A percentile compares a stretch with the other conserved stretches of the same genome.
These are phyloP conservation scores for Lomographa bimaculata DNA, from an alignment of 2,888 invertebrate species.

Conservation along the genomic window DNA sequence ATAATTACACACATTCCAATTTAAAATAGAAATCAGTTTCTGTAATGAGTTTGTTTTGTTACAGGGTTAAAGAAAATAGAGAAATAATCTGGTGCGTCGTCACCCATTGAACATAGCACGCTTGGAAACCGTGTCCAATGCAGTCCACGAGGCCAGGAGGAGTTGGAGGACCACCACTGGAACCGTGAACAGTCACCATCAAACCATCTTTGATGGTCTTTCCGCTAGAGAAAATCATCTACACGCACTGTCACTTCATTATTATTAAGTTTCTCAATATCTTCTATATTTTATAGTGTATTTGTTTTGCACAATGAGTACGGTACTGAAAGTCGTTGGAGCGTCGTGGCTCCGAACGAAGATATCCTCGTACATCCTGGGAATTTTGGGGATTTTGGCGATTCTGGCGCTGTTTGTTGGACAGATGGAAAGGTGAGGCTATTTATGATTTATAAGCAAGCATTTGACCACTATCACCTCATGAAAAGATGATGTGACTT, in stretches of 20 bases:
- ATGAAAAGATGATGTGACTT: too few species aligned
- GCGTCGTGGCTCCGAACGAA: constrained; percentile 91
- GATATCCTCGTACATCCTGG: constrained; percentile 88
- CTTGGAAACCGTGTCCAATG: constrained; percentile 58
- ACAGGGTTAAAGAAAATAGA: constrained; percentile 65
- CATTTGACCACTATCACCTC: too few species aligned
- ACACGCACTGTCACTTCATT: constrained; percentile 82
- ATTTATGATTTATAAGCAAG: too few species aligned
- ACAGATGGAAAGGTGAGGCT: constrained; percentile 87
- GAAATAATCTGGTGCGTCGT: constrained; percentile 48
- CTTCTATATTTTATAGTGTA: constrained; percentile 77
- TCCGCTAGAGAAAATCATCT: constrained; percentile 71
- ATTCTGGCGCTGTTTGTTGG: constrained; percentile 87
- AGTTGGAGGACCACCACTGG: constrained; percentile 45
- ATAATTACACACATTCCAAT: constrained; percentile 19
- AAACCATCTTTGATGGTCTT: constrained; percentile 74
- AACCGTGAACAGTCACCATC: constrained; percentile 56
- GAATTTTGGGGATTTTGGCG: constrained; percentile 86
- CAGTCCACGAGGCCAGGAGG: constrained; percentile 50
- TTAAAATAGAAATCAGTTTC: constrained; percentile 15
- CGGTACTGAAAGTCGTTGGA: constrained; percentile 90
- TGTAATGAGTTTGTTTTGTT: constrained; percentile 51
- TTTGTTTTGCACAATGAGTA: constrained; percentile 62
- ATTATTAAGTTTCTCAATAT: constrained; percentile 81
- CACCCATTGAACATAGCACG: constrained; percentile 48